Evolutionary conservation across 2,797 vertebrate species (phyloP).

Genomic region (Toxotes lorentzi): DNA sequence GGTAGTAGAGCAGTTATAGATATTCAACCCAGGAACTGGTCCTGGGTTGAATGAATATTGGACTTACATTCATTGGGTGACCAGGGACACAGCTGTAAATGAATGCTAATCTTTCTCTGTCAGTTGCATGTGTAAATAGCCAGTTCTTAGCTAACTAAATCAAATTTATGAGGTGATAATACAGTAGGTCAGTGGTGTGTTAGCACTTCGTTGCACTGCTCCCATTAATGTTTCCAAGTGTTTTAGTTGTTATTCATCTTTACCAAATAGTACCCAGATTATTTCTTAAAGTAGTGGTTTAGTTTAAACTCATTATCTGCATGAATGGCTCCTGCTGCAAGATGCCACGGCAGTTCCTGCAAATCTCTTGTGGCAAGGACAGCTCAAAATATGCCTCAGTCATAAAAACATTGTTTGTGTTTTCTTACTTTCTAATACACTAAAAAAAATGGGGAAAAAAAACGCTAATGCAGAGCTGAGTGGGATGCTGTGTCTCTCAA

Average conservation of each 20-base stretch:
- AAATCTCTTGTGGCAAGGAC: not conserved
- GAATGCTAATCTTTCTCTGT: not conserved
- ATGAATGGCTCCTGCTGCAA: not conserved
- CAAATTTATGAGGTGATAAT: not conserved
- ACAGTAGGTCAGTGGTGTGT: not conserved
- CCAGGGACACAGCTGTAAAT: not conserved
- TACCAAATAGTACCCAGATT: not conserved
- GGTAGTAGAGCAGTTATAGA: not conserved
- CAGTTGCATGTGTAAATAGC: not conserved
- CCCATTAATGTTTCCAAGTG: not conserved
- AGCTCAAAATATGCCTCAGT: not conserved
- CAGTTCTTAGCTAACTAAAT: not conserved
- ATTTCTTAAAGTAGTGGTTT: not conserved
- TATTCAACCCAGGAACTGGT: not conserved
- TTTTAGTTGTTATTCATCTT: not conserved
- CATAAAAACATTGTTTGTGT: not conserved
- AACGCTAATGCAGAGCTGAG: not conserved
- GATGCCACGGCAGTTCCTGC: not conserved
- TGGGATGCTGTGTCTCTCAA: not conserved
- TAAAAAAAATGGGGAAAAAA: not conserved
- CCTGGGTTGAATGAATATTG: not conserved
- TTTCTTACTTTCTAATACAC: constrained; percentile 6
- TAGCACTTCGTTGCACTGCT: not conserved
- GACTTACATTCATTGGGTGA: not conserved
- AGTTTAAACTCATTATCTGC: not conserved